Base-by-base conservation (phyloP, 2,113 vertebrate genomes). In the Lichenostomus cassidix region DNA sequence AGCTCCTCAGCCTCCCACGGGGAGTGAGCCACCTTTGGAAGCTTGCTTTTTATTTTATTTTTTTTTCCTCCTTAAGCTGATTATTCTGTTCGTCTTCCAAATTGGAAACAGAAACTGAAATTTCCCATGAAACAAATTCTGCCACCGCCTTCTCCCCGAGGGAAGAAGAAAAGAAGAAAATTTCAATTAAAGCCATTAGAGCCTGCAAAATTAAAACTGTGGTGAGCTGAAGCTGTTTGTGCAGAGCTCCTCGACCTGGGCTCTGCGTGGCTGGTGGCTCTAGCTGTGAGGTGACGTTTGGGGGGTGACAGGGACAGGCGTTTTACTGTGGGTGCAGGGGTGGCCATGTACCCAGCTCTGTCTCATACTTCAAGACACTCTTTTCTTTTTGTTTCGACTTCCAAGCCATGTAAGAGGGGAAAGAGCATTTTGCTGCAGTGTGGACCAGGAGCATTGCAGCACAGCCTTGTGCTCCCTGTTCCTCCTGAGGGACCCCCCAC, bases 31-130 rank as follows among this genome's bases (percentile, higher is more conserved):
- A 81, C 80, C 53, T 92, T 91, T 82, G 82, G 77, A 84, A 89
- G 63, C 5, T 24, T 60, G 24, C 19, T 28, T 24, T 24, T 12
- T 20, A 42, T 23, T 8, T 27, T n/a, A 29, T 22, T 7, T 10
- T 15, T 10, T 7, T 5, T 1, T 4, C 2, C 28, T 60, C 31
- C 37, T 78, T 55, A 92, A 86, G 28, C 35, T 39, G 59, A 77
- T 92, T 92, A 62, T 79, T 88, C 88, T 49, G 19, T 92, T 94
- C 80, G 52, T 90, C 35, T 89, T 96, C 89, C 94, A 92, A 94
- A 97, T 49, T 92, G 91, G 86, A 97, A 97, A 50, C 92, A 93
- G 95, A 90, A 90, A 86, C 86, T 55, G 83, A 92, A 85, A 91
- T 92, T 92, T 94, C 95, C 80, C 92, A 82, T 83, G 83, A 91